phyloP scores from a whole-genome alignment of 2,113 vertebrate genomes.

The Notarius lentiginosus region DNA sequence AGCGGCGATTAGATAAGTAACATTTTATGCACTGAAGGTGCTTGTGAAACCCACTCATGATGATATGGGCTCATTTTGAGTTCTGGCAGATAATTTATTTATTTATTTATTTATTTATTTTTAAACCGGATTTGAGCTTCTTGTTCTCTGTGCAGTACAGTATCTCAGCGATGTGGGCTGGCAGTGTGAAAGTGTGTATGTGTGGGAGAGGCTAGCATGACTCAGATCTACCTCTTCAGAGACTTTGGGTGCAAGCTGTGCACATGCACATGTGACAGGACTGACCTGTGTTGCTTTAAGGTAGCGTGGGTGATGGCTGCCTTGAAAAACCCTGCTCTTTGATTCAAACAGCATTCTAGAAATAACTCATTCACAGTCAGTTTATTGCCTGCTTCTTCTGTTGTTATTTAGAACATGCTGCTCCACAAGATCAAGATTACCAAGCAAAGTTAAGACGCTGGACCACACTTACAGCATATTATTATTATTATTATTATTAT shows the following conservation, averaged over 20 bases:
- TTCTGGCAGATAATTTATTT: background rate
- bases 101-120: background rate
- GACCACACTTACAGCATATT: background rate
- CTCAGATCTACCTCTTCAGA: conserved; percentile 42
- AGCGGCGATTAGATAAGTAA: background rate
- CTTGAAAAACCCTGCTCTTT: conserved; percentile 45
- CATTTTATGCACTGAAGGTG: conserved; percentile 9
- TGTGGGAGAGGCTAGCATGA: conserved; percentile 42
- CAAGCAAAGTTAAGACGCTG: background rate
- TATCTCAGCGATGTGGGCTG: conserved; percentile 20
- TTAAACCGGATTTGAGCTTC: conserved; percentile 14
- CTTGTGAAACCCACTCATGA: conserved; percentile 23
- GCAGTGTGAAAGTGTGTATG: conserved; percentile 39
- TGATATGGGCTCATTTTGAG: conserved; percentile 18
- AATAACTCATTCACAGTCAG: conserved; percentile 56
- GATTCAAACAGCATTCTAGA: conserved; percentile 66
- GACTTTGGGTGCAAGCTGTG: conserved; percentile 35
- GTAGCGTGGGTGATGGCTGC: conserved; percentile 67
- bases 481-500: too few species aligned
- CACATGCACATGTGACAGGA: conserved; percentile 37
- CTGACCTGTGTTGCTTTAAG: conserved; percentile 69
- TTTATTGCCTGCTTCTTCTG: conserved; percentile 1
- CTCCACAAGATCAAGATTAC: conserved; percentile 33
- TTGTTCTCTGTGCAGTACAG: conserved; percentile 18
- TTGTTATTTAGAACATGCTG: conserved; percentile 11